A percentile compares a stretch with the other conserved stretches of the same genome.
phyloP scores from a whole-genome alignment of 2,888 invertebrate species.

The Cistogaster globosa region DNA sequence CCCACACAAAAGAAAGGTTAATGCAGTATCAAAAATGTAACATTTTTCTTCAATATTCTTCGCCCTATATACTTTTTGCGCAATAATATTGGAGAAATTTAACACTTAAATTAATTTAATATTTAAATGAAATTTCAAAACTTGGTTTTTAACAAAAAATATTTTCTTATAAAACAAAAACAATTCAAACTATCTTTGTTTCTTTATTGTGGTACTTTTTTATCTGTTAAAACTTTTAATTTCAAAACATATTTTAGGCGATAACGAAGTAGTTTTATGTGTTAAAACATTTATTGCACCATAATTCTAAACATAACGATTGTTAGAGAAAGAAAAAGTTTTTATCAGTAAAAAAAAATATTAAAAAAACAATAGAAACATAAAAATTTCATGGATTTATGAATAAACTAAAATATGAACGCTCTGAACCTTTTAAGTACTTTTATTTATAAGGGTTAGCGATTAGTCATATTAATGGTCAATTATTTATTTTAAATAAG shows the following conservation, averaged over 20 bases:
- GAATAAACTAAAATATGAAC: background rate
- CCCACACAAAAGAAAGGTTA: too few relatives aligned
- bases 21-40: too few relatives aligned
- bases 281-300: slow-evolving; percentile 49
- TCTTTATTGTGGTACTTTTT: too few relatives aligned
- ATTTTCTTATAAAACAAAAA: too few relatives aligned
- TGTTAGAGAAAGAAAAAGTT: slow-evolving; percentile 2
- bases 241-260: slow-evolving; percentile 13
- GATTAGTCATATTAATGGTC: slow-evolving; percentile 65
- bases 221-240: too few relatives aligned
- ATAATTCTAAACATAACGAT: slow-evolving; percentile 37
- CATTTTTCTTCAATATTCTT: too few relatives aligned
- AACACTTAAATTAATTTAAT: too few relatives aligned
- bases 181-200: too few relatives aligned
- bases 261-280: background rate
- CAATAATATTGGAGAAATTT: too few relatives aligned
- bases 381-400: background rate
- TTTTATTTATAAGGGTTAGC: slow-evolving; percentile 63
- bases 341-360: slow-evolving; percentile 25
- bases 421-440: background rate
- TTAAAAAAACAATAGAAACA: slow-evolving; percentile 9
- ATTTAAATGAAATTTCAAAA: too few relatives aligned
- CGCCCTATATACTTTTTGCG: too few relatives aligned
- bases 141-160: too few relatives aligned
- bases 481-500: slow-evolving; percentile 34